These are phyloP conservation scores for Cygnus atratus DNA, from an alignment of 2,113 vertebrate genomes.

Conservation along the genomic window DNA sequence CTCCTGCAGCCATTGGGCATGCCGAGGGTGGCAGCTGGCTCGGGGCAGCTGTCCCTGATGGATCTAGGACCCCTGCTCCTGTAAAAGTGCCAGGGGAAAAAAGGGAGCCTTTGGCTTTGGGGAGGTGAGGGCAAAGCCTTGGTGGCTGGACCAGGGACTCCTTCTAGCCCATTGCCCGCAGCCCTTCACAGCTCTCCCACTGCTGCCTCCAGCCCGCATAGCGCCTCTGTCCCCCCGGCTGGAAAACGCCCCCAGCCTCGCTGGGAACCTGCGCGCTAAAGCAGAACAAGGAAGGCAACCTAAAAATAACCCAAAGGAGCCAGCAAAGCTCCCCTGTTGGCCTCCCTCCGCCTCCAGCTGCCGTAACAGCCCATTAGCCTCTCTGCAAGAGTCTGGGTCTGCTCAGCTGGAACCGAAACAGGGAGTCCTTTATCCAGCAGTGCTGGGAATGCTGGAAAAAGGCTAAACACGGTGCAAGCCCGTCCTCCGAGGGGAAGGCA, in stretches of 20 bases:
- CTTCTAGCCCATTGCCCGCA: background rate
- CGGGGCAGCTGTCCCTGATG: accelerated
- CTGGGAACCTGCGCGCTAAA: background rate
- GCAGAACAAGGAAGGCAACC: background rate
- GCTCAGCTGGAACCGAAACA: background rate
- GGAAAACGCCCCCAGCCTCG: background rate
- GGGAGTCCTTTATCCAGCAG: background rate
- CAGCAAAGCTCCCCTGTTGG: background rate
- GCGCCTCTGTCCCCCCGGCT: background rate
- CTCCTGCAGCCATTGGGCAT: accelerated
- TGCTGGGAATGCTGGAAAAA: background rate
- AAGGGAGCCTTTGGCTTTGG: background rate
- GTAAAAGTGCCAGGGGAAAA: background rate
- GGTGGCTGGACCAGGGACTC: background rate
- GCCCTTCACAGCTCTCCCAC: background rate
- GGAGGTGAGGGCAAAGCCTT: background rate
- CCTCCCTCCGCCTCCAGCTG: background rate
- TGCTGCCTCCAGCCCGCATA: background rate
- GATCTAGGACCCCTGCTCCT: background rate
- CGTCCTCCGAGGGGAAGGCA: background rate
- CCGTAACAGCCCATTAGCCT: accelerated
- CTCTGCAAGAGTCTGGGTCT: background rate
- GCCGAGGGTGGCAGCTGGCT: background rate
- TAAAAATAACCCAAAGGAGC: background rate
- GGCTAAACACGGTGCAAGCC: accelerated